Evolutionary conservation across 2,888 invertebrate species (phyloP), one percentile per base, ranked within the genome.

Genomic region (Hoplodrina ambigua): DNA sequence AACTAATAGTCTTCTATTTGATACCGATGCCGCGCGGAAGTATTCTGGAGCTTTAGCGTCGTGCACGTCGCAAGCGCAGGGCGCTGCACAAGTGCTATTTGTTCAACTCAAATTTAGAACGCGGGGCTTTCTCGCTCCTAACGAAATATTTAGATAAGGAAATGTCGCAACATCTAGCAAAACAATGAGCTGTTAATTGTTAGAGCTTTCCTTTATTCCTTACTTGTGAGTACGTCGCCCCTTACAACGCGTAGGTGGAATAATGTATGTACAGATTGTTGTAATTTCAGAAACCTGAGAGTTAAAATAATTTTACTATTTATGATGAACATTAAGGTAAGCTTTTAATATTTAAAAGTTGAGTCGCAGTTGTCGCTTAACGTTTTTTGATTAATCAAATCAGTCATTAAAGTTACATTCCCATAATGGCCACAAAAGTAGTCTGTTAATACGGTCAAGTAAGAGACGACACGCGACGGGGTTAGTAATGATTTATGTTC

Each of bases 131-230:
- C 90, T 86, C 71, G 75, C 82, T 83, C 81, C 84, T 86, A 87
- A 90, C 83, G 84, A 88, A 90, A 89, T 88, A 87, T 91, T 90
- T 88, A 93, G 93, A 93, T 93, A 93, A 93, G 89, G 83, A 83
- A 88, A 89, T 94, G 92, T 94, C 91, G 92, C 91, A 94, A 94
- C 90, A 85, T 84, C 74, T 75, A 83, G 86, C 87, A 87, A 94
- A 94, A 95, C 95, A 95, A 95, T 94, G 92, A 92, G 82, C 84
- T 87, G 89, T 93, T 94, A 95, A 95, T 94, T 94, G 89, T 93
- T 88, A 88, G 84, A 90, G 89, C 88, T 91, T 90, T 88, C 88
- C 89, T 86, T 88, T 87, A 86, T 87, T 87, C 87, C 87, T 85
- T 85, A 71, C 61, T 75, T 63, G 83, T 81, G 82, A 86, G 94